Evolutionary conservation across 2,113 vertebrate species (phyloP).

Genomic region (Lamprologus speciosus): DNA sequence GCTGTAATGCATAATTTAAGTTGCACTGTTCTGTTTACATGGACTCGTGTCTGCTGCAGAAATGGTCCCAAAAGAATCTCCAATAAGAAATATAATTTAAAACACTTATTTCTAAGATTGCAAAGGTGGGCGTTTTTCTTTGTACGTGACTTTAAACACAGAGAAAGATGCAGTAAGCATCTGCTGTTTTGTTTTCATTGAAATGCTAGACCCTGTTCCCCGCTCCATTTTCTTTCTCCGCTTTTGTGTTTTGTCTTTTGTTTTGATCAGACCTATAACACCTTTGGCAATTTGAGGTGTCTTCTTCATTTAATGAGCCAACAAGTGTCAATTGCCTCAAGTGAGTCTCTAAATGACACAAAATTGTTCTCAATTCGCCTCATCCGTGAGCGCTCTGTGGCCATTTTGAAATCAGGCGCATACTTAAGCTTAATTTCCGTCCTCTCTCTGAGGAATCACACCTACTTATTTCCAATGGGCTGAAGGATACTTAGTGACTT

Average conservation of each 20-base stretch:
- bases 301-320: constrained; percentile 35
- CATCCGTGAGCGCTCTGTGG: not conserved
- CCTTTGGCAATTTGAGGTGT: constrained; percentile 1
- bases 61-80: not conserved
- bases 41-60: not conserved
- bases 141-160: not conserved
- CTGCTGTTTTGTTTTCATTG: not conserved
- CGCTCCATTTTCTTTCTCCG: not conserved
- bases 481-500: constrained; percentile 11
- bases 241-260: not conserved
- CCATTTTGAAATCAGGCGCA: constrained; percentile 31
- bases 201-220: not conserved
- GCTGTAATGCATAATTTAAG: not conserved
- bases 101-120: not conserved
- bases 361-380: constrained; percentile 30
- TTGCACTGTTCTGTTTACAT: not conserved
- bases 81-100: not conserved
- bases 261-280: not conserved
- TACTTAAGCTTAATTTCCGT: constrained; percentile 35
- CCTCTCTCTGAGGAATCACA: constrained; percentile 2
- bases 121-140: not conserved
- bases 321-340: constrained; percentile 38
- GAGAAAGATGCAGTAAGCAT: not conserved
- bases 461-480: constrained; percentile 39
- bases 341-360: constrained; percentile 41